Base-by-base conservation (phyloP, 2,113 vertebrate species). In the Vicugna pacos region DNA sequence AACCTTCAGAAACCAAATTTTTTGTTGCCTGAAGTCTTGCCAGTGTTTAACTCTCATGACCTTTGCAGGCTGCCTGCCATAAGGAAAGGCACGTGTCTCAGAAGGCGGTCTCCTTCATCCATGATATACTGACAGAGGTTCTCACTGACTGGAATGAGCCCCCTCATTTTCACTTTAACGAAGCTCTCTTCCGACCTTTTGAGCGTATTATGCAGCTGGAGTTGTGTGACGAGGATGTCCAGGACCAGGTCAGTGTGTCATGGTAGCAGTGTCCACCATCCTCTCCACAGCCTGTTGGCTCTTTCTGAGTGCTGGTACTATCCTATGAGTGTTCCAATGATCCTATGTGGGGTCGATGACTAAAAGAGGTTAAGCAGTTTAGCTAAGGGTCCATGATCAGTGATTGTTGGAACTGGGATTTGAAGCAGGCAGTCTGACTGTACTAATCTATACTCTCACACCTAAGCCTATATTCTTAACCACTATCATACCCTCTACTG, bases 161-260 rank as follows among this genome's bases (percentile, higher is more conserved):
- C 0, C 99, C 99, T 0, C 99, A 99, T 97, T 99, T 99, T 89
- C 99, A 99, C 98, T 99, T 99, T 50, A 99, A 99, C 1, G 99
- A 99, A 98, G 99, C 99, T 0, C 99, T 99, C 54, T 99, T 99
- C 98, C 98, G 99, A 8, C 99, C 99, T 9, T 99, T 99, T 4
- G 99, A 99, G 96, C 99, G 99, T 65, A 99, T 99, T 96, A 99
- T 99, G 99, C 99, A 99, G 98, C 99, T 99, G 93, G 99, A 99
- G 98, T 98, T 99, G 24, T 99, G 99, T 22, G 99, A 99, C 9
- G 99, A 99, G 86, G 99, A 99, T 0, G 99, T 99, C 5, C 99
- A 99, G 97, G 99, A 99, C 97, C 99, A 99, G 99, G 99, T 99
- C 88, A 98, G 98, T 97, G 62, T n/a, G 46, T 6, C 28, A 0